Percentiles rank a stretch among this genome's conserved stretches.
Conservation (phyloP, 2,113 vertebrate species). For the Cariama cristata region DNA sequence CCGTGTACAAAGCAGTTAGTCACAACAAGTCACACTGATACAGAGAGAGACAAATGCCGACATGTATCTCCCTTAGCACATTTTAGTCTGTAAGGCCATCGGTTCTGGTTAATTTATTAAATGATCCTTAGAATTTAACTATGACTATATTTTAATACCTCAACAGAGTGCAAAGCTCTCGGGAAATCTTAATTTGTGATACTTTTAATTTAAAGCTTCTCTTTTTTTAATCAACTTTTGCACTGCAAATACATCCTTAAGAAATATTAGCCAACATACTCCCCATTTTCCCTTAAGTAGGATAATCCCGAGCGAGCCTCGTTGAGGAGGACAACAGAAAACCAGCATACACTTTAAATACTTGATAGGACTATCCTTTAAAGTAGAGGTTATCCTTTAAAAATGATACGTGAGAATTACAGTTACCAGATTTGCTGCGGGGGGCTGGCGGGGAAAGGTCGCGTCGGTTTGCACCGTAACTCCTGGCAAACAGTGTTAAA, state of each 20-base stretch:
- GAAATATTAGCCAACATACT: not conserved
- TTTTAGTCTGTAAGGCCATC: not conserved
- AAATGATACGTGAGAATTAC: not conserved
- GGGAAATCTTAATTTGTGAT: not conserved
- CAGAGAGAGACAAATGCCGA: not conserved
- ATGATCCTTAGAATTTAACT: not conserved
- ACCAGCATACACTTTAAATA: not conserved
- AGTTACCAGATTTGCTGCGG: not conserved
- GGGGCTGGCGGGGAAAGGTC: accelerated
- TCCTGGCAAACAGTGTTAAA: not conserved
- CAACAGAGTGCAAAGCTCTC: not conserved
- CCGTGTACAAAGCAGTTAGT: slow-evolving; percentile 44
- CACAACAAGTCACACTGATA: not conserved
- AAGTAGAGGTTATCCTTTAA: not conserved
- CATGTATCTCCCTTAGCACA: not conserved
- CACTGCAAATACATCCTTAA: not conserved
- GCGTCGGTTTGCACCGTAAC: not conserved
- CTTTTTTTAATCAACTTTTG: not conserved
- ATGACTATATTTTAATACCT: not conserved
- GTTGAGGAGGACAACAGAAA: not conserved
- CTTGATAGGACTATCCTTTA: not conserved
- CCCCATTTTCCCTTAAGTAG: not conserved
- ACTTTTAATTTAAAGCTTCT: not conserved
- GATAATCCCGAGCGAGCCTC: not conserved
- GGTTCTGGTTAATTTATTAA: not conserved